Evolutionary conservation across 2,888 invertebrate species (phyloP), one percentile per base, ranked within the genome.

Genomic region (Apamea epomidion): DNA sequence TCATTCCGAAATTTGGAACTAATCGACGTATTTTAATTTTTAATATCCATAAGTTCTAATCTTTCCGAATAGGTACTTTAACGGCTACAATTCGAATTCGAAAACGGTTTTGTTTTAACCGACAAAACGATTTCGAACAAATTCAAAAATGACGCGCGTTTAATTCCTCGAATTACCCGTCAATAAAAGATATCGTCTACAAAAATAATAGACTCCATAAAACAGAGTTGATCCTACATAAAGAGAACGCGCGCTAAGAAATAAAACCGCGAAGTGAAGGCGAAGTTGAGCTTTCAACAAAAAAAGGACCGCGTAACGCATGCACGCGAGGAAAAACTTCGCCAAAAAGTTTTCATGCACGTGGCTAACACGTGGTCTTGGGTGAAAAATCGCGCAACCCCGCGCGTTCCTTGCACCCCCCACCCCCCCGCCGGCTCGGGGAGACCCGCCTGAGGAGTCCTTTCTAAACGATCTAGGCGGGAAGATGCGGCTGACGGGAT

Each of bases 311-410:
- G 87, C 83, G 89, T 76, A 84, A 80, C 78, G 82, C 80, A 80
- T 73, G 83, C 86, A 88, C 82, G 88, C 88, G 90, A 91, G 93
- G 78, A 91, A 94, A 95, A 96, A 94, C 92, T 94, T 94, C 85
- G 81, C 83, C 90, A 91, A 94, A 95, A 96, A 94, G 94, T 95
- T 95, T 94, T 86, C 92, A 94, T 93, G 93, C 97, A 97, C 96
- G 95, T 96, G 96, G 91, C 92, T 87, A 93, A 93, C 97, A 97
- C 97, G 96, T 96, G 97, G 95, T 95, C 95, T 96, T 95, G 94
- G 92, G 94, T 93, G 94, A 97, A 97, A 96, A 96, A 96, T 95
- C 93, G 95, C 95, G 94, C 95, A 94, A 93, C 91, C 93, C 94
- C 93, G 92, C 93, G 92, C 93, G 91, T 91, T 93, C 93, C 93